Base-by-base conservation (phyloP, 2,888 invertebrate species). In the Agrotis ipsilon region DNA sequence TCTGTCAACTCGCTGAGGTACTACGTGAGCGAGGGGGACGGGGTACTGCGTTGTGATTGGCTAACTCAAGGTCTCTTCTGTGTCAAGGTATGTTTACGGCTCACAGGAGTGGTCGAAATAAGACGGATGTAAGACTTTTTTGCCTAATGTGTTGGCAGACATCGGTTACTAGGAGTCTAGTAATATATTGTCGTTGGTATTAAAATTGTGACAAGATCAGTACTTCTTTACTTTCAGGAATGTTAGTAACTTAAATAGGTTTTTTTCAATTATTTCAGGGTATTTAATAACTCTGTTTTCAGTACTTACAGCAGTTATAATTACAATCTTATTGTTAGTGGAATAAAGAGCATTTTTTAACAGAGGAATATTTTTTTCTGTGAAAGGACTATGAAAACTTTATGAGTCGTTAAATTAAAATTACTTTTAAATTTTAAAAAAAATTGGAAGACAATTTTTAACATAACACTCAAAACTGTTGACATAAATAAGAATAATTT, bases 151-250 rank as follows among this genome's bases (percentile, higher is more conserved):
- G n/a, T n/a, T n/a, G n/a, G n/a, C n/a, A n/a, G n/a, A n/a, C n/a
- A n/a, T n/a, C n/a, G n/a, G n/a, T n/a, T n/a, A n/a, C n/a, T n/a
- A n/a, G n/a, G n/a, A n/a, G n/a, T n/a, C n/a, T n/a, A n/a, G n/a
- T n/a, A n/a, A n/a, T n/a, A n/a, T n/a, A n/a, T n/a, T n/a, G n/a
- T n/a, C n/a, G n/a, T 32, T 59, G 54, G 16, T 9, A 43, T 64
- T 63, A 14, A 24, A 32, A 60, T 79, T 80, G 79, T 76, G 79
- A 79, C 79, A 65, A 43, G 18, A 11, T 19, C 2, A 68, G 66
- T 79, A 68, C 62, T 66, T 52, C 9, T 51, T 45, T 46, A 27
- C 46, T 45, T 24, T 59, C 9, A 69, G 62, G 62, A 60, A 79
- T 69, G 69, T 63, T 6, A 46, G 52, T 54, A 62, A 49, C 32